These are phyloP conservation scores for Lamprologus tigripictilis DNA, from an alignment of 2,113 vertebrate species.

Conservation along the genomic window DNA sequence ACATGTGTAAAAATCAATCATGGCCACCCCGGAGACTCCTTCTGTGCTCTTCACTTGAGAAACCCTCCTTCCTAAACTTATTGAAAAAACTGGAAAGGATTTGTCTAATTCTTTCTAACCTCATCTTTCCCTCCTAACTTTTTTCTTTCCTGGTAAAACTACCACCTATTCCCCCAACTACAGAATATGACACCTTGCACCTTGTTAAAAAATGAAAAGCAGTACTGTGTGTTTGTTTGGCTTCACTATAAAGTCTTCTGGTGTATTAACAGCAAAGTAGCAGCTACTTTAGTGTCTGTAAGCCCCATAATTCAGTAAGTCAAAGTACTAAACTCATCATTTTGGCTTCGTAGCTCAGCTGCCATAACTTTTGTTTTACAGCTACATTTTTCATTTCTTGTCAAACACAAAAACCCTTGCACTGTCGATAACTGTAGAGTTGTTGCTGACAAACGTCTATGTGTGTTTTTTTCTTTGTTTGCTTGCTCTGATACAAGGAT, in stretches of 20 bases:
- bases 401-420: neutral
- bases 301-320: neutral
- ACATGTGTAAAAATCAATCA: slow-evolving; percentile 13
- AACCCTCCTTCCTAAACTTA: neutral
- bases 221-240: neutral
- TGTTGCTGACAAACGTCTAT: neutral
- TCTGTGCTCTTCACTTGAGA: neutral
- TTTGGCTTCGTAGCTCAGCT: neutral
- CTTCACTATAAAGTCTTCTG: neutral
- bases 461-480: neutral
- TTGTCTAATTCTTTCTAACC: neutral
- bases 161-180: neutral
- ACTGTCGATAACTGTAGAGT: neutral
- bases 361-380: neutral
- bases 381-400: neutral
- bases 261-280: neutral
- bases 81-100: neutral
- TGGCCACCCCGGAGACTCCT: neutral
- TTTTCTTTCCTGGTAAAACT: neutral
- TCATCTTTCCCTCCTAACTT: neutral
- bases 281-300: neutral
- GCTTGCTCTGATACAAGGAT: neutral
- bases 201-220: neutral
- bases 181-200: neutral
- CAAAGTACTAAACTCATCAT: neutral